phyloP scores from a whole-genome alignment of 2,888 invertebrate species.

The Unio pictorum region DNA sequence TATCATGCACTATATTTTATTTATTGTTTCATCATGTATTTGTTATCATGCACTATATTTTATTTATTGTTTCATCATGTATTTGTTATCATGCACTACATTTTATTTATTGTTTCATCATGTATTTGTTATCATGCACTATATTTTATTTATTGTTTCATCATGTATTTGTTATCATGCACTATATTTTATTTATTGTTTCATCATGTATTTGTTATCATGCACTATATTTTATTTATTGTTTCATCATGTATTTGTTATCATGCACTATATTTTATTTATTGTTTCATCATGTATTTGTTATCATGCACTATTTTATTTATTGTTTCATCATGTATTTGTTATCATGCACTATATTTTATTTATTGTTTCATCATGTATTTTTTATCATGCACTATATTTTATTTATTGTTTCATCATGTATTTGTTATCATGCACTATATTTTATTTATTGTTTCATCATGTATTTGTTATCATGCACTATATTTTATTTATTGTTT shows the following conservation, averaged over 20 bases:
- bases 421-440: no score
- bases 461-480: no score
- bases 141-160: neutral
- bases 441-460: neutral
- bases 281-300: neutral
- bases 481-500: neutral
- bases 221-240: no score
- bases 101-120: neutral
- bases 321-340: neutral
- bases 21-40: neutral
- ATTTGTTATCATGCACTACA: no score
- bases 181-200: neutral
- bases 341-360: no score
- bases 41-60: no score
- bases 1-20: no score
- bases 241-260: neutral
- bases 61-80: neutral
- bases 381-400: no score
- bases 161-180: neutral
- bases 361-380: neutral
- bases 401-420: neutral
- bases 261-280: no score
- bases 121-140: no score
- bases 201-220: neutral
- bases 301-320: no score